Evolutionary conservation across 2,797 vertebrate genomes (phyloP).

Genomic region (Phalloptychus januarius): DNA sequence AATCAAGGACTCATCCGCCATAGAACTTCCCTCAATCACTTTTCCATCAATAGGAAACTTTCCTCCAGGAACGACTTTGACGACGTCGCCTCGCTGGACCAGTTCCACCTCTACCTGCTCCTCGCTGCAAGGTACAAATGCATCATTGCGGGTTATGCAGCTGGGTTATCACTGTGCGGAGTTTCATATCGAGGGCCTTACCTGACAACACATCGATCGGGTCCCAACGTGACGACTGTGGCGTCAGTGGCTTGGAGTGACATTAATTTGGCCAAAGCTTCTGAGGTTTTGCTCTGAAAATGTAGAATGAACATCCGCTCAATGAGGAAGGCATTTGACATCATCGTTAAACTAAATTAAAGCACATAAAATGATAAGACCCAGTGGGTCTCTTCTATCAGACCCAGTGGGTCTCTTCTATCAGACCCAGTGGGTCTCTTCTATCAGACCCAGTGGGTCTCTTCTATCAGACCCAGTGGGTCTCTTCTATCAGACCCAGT

Average conservation of each 20-base stretch:
- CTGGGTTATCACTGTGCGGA: background rate
- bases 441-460: too few relatives aligned
- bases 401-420: too few relatives aligned
- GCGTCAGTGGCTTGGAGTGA: constrained; percentile 96
- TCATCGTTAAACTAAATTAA: background rate
- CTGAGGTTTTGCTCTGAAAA: constrained; percentile 93
- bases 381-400: too few relatives aligned
- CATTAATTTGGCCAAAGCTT: constrained; percentile 94
- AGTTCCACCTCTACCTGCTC: constrained; percentile 93
- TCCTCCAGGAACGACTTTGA: constrained; percentile 92
- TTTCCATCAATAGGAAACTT: constrained; percentile 98
- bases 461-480: too few relatives aligned
- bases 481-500: too few relatives aligned
- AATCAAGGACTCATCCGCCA: constrained; percentile 97
- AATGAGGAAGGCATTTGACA: background rate
- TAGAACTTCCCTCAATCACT: constrained; percentile 92
- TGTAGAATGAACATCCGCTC: constrained; percentile 17
- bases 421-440: too few relatives aligned
- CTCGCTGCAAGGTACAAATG: constrained; percentile 79
- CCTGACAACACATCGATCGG: constrained; percentile 85
- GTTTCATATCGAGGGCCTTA: constrained; percentile 42
- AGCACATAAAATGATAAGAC: background rate
- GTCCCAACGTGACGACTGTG: constrained; percentile 88
- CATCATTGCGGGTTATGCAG: background rate
- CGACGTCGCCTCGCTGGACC: constrained; percentile 91